Evolutionary conservation across 2,113 vertebrate species (phyloP).

Genomic region (Aptenodytes forsteri): DNA sequence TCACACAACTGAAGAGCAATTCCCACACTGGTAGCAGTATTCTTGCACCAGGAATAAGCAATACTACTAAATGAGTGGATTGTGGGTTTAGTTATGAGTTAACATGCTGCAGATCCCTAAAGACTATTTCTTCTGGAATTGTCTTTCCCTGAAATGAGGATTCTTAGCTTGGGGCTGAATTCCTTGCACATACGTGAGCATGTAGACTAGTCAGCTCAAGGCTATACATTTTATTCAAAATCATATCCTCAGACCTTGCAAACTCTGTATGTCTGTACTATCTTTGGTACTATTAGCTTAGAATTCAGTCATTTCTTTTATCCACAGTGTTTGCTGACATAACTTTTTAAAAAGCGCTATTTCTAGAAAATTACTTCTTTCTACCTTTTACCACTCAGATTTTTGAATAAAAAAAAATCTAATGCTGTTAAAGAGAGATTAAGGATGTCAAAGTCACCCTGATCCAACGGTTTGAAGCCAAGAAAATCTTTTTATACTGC

Average conservation of each 20-base stretch:
- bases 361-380: conserved; percentile 58
- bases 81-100: neutral
- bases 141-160: neutral
- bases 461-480: conserved; percentile 53
- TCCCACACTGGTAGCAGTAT: neutral
- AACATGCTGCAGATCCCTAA: neutral
- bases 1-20: neutral
- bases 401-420: conserved; percentile 49
- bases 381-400: conserved; percentile 47
- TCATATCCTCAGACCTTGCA: neutral
- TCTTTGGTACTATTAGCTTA: neutral
- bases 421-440: conserved; percentile 64
- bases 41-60: neutral
- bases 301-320: conserved; percentile 1
- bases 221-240: neutral
- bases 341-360: conserved; percentile 12
- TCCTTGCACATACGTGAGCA: neutral
- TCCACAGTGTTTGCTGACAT: neutral
- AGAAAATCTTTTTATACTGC: conserved; percentile 69
- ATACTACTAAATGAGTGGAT: neutral
- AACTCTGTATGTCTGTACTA: neutral
- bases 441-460: conserved; percentile 60
- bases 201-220: neutral
- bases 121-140: neutral
- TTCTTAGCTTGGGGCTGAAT: neutral